These are phyloP conservation scores for Podabrus alpinus DNA, from an alignment of 2,888 invertebrate genomes.

Conservation along the genomic window DNA sequence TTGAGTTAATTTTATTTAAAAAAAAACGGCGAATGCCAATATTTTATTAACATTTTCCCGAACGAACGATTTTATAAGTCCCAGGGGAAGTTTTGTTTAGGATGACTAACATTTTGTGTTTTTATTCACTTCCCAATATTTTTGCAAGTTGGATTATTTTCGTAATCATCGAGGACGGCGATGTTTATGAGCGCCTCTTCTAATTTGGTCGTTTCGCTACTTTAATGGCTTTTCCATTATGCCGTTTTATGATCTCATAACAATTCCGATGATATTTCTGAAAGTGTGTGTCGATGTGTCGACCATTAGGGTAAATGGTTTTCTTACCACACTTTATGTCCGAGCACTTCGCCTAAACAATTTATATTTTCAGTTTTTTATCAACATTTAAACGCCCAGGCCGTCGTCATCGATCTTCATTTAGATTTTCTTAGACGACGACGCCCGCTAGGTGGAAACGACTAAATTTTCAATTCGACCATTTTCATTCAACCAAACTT, in stretches of 20 bases:
- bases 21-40: not conserved
- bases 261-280: slow-evolving; percentile 32
- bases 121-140: not conserved
- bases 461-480: slow-evolving; percentile 21
- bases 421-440: slow-evolving; percentile 13
- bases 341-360: not conserved
- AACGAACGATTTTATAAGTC: not conserved
- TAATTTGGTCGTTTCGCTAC: slow-evolving; percentile 15
- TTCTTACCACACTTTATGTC: not conserved
- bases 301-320: slow-evolving; percentile 6
- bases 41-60: not conserved
- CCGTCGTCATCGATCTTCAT: slow-evolving; percentile 27
- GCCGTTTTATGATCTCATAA: slow-evolving; percentile 23
- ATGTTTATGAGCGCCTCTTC: not conserved
- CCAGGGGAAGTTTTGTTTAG: not conserved
- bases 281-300: slow-evolving; percentile 20
- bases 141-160: not conserved
- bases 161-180: not conserved
- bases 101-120: not conserved
- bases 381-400: not conserved
- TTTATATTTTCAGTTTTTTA: not conserved
- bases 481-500: not conserved
- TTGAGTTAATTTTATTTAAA: not conserved
- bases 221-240: slow-evolving; percentile 30
- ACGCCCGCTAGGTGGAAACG: slow-evolving; percentile 18